Base-by-base conservation (phyloP, 2,888 invertebrate species). In the Cybosia mesomella region DNA sequence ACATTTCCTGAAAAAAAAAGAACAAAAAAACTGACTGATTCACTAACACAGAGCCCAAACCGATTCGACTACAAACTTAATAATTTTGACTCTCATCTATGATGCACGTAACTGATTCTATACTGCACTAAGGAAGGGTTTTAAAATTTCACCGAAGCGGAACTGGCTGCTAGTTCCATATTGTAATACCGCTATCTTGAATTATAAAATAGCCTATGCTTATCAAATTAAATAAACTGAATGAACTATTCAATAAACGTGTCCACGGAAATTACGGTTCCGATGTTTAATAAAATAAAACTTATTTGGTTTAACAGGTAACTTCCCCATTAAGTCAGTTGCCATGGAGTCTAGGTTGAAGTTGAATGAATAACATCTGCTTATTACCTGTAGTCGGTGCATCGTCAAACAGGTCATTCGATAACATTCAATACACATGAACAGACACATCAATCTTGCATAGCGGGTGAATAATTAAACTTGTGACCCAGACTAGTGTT, bases 331-430 rank as follows among this genome's bases (percentile, higher is more conserved):
- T 75, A 74, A 85, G 80, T 82, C 87, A 77, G 89, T 91, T 89
- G 84, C 87, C 81, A 89, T 82, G 87, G 81, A 74, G 84, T 84
- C 84, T 85, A 79, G 73, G 67, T 76, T 77, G 77, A 72, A 77
- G 73, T 68, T 77, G 85, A 85, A 87, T 90, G 85, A 87, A 89
- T 89, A 89, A 88, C 90, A 90, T 92, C 90, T 91, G 90, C 90
- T 88, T 77, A 91, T 90, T 90, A 90, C 77, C 77, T 79, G 77
- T 72, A 89, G 89, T 89, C 85, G 88, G 91, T 92, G 94, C 92
- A 92, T 94, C 85, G 85, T 79, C 90, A 94, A 93, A 81, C 92
- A 93, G 92, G 90, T 91, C 91, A 92, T 86, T 87, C 77, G 75
- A 84, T 81, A 82, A 86, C 86, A 89, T 89, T 89, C 87, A 86